A percentile compares a stretch with the other conserved stretches of the same genome.
phyloP scores from a whole-genome alignment of 2,888 invertebrate species.

The Parelbella ahira region DNA sequence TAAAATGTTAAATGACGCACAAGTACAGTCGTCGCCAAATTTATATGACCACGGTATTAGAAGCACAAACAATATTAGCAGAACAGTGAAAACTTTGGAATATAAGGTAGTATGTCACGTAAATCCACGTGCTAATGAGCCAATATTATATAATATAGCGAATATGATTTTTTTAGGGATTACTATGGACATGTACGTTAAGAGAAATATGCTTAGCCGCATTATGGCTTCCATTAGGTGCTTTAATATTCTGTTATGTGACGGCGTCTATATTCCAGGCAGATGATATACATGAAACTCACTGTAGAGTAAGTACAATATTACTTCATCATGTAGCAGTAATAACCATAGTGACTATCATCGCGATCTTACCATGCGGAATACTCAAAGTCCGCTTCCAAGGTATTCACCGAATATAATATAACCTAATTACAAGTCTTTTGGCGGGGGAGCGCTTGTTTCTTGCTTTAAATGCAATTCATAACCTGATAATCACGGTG shows the following conservation, averaged over 20 bases:
- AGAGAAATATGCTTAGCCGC: constrained; percentile 90
- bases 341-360: no score
- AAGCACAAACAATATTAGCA: constrained; percentile 57
- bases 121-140: constrained; percentile 28
- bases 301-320: constrained; percentile 89
- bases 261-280: constrained; percentile 94
- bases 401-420: no score
- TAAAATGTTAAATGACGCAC: constrained; percentile 77
- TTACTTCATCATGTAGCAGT: not conserved
- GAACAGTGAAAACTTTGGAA: constrained; percentile 57
- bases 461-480: no score
- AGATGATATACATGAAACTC: constrained; percentile 96
- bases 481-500: no score
- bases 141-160: constrained; percentile 2
- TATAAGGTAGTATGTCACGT: constrained; percentile 51
- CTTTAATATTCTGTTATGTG: constrained; percentile 92
- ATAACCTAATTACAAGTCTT: no score
- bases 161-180: constrained; percentile 57
- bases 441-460: no score
- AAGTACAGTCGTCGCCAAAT: constrained; percentile 67
- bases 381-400: no score
- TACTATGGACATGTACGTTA: constrained; percentile 87
- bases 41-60: constrained; percentile 52
- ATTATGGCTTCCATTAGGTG: constrained; percentile 90
- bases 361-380: no score